Base-by-base conservation (phyloP, 2,797 vertebrate genomes). In the Chromis chromis region DNA sequence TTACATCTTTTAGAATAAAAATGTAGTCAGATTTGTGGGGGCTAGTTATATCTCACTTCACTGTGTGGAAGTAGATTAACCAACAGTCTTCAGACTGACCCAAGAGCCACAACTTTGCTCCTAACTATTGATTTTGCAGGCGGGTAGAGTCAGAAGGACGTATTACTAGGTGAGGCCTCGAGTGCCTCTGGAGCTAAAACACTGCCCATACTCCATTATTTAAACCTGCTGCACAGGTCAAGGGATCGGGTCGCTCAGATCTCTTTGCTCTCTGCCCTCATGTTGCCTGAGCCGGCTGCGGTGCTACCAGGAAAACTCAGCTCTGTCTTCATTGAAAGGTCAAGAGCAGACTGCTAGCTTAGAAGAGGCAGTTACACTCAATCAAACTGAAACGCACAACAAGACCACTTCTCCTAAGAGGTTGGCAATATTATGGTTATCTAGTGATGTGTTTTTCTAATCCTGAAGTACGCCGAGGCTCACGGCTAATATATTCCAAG, bases 71-170 rank as follows among this genome's bases (percentile, higher is more conserved):
- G 39, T 64, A 59, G 48, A 71, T 61, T 58, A 81, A 73, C 48
- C 69, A 67, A n/a, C 33, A 58, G 44, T 69, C 58, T 77, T 53
- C 39, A 70, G 27, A 59, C 61, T 84, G 84, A 88, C 86, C 76
- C 73, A 67, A 61, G 48, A 82, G 79, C 64, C 68, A 40, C 68
- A 65, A 55, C 76, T 81, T 61, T 74, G 44, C 71, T 86, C 59
- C 61, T 40, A 65, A 33, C 70, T 86, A 93, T 91, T 88, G 89
- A 91, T 93, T 93, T 88, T 76, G 21, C n/a, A 52, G 70, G 48
- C 80, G 57, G 67, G 61, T 52, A 36, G 62, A 85, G 80, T 88
- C 74, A 79, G 68, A 55, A 78, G 57, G 73, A 52, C n/a, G 39
- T 70, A 78, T 76, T 77, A 74, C 65, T 42, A 46, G 57, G 59